Conservation (phyloP, 2,113 vertebrate genomes). For the Crypturellus undulatus region DNA sequence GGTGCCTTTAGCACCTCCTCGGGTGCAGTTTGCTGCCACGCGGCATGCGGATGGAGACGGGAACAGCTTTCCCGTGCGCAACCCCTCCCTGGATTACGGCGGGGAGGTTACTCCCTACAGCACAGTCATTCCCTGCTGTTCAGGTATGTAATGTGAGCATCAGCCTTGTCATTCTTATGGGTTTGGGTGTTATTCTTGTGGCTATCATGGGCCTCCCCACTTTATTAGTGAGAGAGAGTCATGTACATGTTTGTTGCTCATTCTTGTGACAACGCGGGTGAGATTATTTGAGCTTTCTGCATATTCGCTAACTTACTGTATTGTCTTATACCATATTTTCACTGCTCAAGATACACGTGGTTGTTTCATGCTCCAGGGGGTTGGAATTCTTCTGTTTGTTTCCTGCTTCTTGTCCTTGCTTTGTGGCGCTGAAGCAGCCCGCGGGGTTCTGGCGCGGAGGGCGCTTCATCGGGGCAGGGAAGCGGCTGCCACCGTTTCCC, state of each 20-base stretch:
- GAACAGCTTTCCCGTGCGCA: too few species aligned
- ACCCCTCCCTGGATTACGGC: too few species aligned
- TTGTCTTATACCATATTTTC: neutral
- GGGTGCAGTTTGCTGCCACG: neutral
- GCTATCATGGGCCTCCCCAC: neutral
- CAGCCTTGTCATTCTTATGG: neutral
- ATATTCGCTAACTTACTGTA: neutral
- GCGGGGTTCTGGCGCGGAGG: conserved; percentile 13
- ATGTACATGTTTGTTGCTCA: neutral
- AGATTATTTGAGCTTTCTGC: neutral
- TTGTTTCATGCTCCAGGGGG: neutral
- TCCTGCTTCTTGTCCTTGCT: neutral
- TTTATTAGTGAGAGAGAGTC: neutral
- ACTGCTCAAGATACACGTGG: neutral
- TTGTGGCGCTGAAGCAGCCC: neutral
- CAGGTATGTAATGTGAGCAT: neutral
- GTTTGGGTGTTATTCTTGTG: neutral
- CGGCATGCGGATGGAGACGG: too few species aligned
- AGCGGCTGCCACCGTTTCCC: too few species aligned
- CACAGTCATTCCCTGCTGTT: neutral
- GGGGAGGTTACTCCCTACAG: too few species aligned
- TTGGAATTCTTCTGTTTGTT: neutral
- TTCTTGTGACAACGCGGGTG: neutral
- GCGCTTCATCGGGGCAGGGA: neutral
- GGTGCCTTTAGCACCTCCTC: neutral